phyloP scores from a whole-genome alignment of 2,888 invertebrate species.

The Uropetala carovei region DNA sequence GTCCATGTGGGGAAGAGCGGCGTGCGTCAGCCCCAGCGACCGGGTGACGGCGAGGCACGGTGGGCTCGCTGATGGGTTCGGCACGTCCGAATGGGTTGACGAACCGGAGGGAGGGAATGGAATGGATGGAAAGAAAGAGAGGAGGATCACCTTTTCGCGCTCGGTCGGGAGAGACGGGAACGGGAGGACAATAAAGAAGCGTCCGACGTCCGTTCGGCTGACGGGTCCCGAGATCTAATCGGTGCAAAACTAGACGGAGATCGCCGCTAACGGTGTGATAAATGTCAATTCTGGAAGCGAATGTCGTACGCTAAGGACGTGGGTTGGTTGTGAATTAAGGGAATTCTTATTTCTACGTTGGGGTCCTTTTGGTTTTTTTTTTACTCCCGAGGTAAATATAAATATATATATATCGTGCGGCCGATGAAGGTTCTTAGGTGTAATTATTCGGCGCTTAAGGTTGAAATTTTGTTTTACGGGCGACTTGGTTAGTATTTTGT shows the following conservation, averaged over 20 bases:
- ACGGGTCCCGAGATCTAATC: slow-evolving; percentile 35
- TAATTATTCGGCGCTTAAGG: too few relatives aligned
- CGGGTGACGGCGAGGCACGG: too few relatives aligned
- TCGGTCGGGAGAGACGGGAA: background rate
- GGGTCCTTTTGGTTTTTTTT: background rate
- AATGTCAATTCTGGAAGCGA: slow-evolving; percentile 29
- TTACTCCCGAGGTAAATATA: background rate
- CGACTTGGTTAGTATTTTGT: too few relatives aligned
- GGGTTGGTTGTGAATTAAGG: background rate
- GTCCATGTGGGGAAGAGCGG: background rate
- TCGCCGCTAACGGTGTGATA: slow-evolving; percentile 23
- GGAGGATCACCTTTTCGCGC: background rate
- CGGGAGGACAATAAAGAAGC: slow-evolving; percentile 19
- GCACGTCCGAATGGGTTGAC: background rate
- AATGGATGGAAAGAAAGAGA: too few relatives aligned
- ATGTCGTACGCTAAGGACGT: slow-evolving; percentile 1
- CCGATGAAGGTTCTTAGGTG: too few relatives aligned
- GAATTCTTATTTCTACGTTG: background rate
- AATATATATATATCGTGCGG: too few relatives aligned
- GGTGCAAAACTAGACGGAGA: background rate
- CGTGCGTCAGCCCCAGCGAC: background rate
- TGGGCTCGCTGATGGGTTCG: background rate
- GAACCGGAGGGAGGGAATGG: background rate
- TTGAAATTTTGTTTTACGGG: too few relatives aligned
- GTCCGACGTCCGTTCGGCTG: slow-evolving; percentile 26